A percentile compares a stretch with the other conserved stretches of the same genome.
phyloP scores from a whole-genome alignment of 2,888 invertebrate genomes.

The Caenorhabditis angaria region DNA sequence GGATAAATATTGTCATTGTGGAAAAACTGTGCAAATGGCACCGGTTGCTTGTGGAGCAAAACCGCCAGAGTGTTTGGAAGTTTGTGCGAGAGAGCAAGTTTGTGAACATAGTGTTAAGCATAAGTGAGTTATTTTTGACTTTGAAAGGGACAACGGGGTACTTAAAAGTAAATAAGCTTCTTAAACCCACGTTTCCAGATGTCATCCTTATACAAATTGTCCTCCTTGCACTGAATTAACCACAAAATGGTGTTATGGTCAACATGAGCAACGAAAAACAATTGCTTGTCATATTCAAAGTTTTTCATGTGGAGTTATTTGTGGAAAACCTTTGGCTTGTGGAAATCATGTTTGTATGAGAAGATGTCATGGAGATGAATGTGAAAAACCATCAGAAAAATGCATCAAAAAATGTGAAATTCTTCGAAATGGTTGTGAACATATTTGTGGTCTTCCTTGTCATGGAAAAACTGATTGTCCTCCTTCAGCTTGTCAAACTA shows the following conservation, averaged over 20 bases:
- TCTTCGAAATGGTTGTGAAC: constrained; percentile 81
- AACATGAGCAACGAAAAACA: constrained; percentile 80
- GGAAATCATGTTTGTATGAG: constrained; percentile 85
- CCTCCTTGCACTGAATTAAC: constrained; percentile 88
- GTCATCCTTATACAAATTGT: constrained; percentile 80
- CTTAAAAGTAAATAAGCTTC: neutral
- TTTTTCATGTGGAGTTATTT: constrained; percentile 82
- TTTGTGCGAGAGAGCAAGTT: constrained; percentile 85
- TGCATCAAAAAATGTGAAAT: constrained; percentile 80
- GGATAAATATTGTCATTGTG: constrained; percentile 90
- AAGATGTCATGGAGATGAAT: constrained; percentile 83
- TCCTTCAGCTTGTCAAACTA: constrained; percentile 77
- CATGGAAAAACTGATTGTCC: constrained; percentile 81
- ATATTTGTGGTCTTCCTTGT: constrained; percentile 85
- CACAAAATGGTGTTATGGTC: constrained; percentile 85
- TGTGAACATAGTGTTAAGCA: constrained; percentile 57
- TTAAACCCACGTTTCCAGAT: constrained; percentile 9
- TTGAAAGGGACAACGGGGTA: no score
- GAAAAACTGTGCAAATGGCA: constrained; percentile 84
- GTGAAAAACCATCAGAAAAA: constrained; percentile 73
- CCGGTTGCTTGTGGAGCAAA: constrained; percentile 91
- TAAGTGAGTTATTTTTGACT: constrained; percentile 17
- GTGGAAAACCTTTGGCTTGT: constrained; percentile 83
- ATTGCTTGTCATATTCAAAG: constrained; percentile 83
- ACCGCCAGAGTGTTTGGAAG: constrained; percentile 83